Evolutionary conservation across 30 jellyfish, hydroid and myxozoan genomes (phyloP).

Genomic region (Aurelia sp.): DNA sequence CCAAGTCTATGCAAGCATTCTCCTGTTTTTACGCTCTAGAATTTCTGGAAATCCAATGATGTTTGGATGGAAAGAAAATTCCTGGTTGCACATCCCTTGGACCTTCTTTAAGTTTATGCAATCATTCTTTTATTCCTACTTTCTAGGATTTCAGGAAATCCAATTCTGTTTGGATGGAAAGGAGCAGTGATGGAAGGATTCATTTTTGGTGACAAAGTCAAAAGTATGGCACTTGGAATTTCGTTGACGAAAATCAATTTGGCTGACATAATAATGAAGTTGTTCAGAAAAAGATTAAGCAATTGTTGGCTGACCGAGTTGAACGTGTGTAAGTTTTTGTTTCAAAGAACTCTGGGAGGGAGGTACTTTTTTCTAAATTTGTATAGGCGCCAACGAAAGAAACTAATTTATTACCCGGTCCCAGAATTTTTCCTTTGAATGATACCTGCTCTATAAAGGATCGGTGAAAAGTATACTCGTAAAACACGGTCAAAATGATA

Average conservation of each 20-base stretch:
- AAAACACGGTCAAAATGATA: too few species aligned
- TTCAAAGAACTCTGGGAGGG: too few species aligned
- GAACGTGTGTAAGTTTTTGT: slow-evolving; percentile 66
- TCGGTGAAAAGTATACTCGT: too few species aligned
- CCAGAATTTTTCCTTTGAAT: too few species aligned
- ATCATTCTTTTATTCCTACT: not conserved
- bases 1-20: too few species aligned
- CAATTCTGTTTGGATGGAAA: slow-evolving; percentile 69
- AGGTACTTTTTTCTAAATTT: too few species aligned
- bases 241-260: slow-evolving; percentile 52
- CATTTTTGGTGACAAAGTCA: slow-evolving; percentile 37
- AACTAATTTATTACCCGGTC: too few species aligned
- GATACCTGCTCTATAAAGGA: too few species aligned
- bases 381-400: too few species aligned
- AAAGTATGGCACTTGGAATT: slow-evolving; percentile 70
- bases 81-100: not conserved
- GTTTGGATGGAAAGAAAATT: not conserved
- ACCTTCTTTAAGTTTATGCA: not conserved
- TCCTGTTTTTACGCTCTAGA: too few species aligned
- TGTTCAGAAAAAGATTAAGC: slow-evolving; percentile 57
- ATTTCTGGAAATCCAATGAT: too few species aligned
- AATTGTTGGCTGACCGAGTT: slow-evolving; percentile 78
- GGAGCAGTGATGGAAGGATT: slow-evolving; percentile 78
- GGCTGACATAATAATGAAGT: slow-evolving; percentile 63
- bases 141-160: slow-evolving; percentile 69